Evolutionary conservation across 1,140 invertebrate genomes (phyloP), one percentile per base, ranked within the genome.

Genomic region (Diabrotica undecimpunctata): DNA sequence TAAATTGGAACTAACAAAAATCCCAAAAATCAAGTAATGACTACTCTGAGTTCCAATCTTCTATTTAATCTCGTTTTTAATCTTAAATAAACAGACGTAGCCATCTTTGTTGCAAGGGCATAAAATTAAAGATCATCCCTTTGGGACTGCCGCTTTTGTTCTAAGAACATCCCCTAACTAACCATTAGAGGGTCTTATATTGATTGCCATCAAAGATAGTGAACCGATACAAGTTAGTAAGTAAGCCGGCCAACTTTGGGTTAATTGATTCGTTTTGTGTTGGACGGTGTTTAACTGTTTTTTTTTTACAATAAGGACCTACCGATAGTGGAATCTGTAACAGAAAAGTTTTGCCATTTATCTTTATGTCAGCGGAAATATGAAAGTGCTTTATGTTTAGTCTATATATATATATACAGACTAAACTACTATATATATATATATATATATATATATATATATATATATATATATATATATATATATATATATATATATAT

Each of bases 121-220:
- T 57, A 37, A 57, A 25, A 57, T 57, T 57, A 57, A 57, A 57
- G 55, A 57, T 57, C 55, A 12, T 35, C 7, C 55, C 55, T 57
- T 57, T 57, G 55, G 55, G 55, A 36, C 7, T 35, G 55, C 55
- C 55, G 55, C 55, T 57, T 57, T 57, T 57, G 55, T 57, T 57
- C 55, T 57, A 37, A 57, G 55, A 57, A 57, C 55, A 57, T 57
- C 55, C 55, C 55, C 36, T 57, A 46, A 46, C 41, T 46, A 46
- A 46, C 41, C 41, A 46, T 46, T 57, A 57, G 55, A 37, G 55
- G 36, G 55, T 4, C 36, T 57, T 57, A 57, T n/a, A 57, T 57
- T 57, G 55, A 57, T 57, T 57, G 55, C 55, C 55, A 57, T 57
- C 55, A 57, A 37, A 57, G 41, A 46, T 46, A 46, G 41, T 46